A percentile compares a stretch with the other conserved stretches of the same genome.
These are phyloP conservation scores for Percopsis omiscomaycus DNA, from an alignment of 2,797 vertebrate species.

Conservation along the genomic window DNA sequence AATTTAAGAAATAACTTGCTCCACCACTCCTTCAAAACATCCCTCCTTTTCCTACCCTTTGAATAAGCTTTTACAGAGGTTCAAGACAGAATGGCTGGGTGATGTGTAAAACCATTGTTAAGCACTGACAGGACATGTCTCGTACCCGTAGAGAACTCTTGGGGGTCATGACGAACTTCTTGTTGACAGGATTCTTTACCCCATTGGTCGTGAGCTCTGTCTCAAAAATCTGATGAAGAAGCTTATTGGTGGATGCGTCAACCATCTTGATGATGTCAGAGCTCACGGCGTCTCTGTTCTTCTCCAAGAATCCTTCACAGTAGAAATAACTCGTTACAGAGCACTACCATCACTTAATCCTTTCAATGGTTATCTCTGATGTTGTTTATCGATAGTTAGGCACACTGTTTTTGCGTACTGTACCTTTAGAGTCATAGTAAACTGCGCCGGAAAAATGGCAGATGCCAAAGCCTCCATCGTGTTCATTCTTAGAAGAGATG, in stretches of 20 bases:
- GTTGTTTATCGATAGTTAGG: too few species aligned
- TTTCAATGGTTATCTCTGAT: too few species aligned
- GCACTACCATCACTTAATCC: neutral
- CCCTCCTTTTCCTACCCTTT: too few species aligned
- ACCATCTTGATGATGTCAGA: slow-evolving; percentile 82
- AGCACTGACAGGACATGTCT: neutral
- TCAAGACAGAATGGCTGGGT: too few species aligned
- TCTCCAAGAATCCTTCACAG: slow-evolving; percentile 88
- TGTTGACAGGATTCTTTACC: slow-evolving; percentile 44
- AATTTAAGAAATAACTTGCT: too few species aligned
- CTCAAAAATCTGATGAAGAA: slow-evolving; percentile 85
- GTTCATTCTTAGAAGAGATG: slow-evolving; percentile 77
- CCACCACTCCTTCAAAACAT: too few species aligned
- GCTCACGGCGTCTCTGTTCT: slow-evolving; percentile 90
- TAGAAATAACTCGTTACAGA: neutral
- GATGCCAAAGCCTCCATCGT: slow-evolving; percentile 85
- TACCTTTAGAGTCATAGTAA: slow-evolving; percentile 86
- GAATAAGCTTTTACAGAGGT: too few species aligned
- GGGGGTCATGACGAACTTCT: slow-evolving; percentile 66
- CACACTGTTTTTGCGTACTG: neutral
- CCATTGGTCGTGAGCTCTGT: slow-evolving; percentile 52
- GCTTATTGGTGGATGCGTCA: slow-evolving; percentile 83
- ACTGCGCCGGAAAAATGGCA: slow-evolving; percentile 88
- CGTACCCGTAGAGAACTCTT: slow-evolving; percentile 66
- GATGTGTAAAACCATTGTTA: neutral